Evolutionary conservation across 2,113 vertebrate species (phyloP).

Genomic region (Paratilapia polleni): DNA sequence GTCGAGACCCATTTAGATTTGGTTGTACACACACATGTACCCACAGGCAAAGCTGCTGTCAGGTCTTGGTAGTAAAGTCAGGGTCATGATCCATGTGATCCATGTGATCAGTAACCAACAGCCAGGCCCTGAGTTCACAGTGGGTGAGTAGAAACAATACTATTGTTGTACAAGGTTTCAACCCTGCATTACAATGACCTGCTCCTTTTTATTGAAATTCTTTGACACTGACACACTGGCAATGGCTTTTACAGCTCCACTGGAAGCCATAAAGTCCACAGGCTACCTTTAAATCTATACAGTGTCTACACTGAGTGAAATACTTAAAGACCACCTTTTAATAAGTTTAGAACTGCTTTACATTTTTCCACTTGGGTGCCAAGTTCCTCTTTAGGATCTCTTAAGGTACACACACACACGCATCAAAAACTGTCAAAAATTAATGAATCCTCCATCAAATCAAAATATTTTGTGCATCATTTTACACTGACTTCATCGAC

Average conservation of each 20-base stretch:
- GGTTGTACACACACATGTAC: neutral
- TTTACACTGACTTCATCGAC: neutral
- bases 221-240: neutral
- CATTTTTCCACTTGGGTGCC: constrained; percentile 4
- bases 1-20: constrained; percentile 26
- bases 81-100: constrained; percentile 27
- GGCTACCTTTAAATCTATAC: neutral
- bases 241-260: neutral
- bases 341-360: neutral
- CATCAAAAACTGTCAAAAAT: neutral
- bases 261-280: neutral
- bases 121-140: constrained; percentile 21
- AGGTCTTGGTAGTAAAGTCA: constrained; percentile 13
- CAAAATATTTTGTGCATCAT: neutral
- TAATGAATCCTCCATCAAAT: neutral
- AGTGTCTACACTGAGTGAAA: neutral
- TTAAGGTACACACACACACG: neutral
- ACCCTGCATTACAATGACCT: constrained; percentile 5
- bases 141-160: constrained; percentile 17
- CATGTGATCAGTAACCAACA: constrained; percentile 41
- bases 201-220: neutral
- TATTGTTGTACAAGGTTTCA: constrained; percentile 3
- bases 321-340: neutral
- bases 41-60: neutral
- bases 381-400: neutral